Conservation (phyloP, 2,113 vertebrate species). For the Morone chrysops region DNA sequence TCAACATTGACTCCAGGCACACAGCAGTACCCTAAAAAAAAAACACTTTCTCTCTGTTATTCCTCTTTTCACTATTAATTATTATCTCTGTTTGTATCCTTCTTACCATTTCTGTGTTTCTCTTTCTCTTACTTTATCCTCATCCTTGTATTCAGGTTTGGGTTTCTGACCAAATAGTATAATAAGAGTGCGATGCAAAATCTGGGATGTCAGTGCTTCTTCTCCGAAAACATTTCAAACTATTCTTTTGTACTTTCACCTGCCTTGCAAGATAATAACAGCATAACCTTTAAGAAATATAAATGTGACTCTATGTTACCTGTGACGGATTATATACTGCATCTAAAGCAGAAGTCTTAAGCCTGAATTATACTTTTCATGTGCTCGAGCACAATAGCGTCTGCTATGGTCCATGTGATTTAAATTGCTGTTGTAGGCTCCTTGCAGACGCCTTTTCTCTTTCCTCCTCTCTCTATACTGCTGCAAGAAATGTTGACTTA, state of each 20-base stretch:
- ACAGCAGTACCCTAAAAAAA: neutral
- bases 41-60: neutral
- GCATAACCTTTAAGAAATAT: neutral
- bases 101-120: neutral
- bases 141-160: neutral
- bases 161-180: neutral
- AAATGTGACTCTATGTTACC: neutral
- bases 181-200: neutral
- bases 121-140: neutral
- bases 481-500: neutral
- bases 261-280: neutral
- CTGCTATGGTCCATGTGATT: neutral
- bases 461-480: neutral
- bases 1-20: slow-evolving; percentile 30
- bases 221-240: neutral
- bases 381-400: no score
- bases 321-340: neutral
- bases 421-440: neutral
- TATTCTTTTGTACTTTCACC: neutral
- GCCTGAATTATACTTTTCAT: no score
- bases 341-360: neutral
- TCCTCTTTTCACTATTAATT: neutral
- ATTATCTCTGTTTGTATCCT: neutral
- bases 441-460: neutral
- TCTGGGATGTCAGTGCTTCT: neutral